These are phyloP conservation scores for Drosophila macrospina DNA, from an alignment of 2,888 invertebrate genomes.

Conservation along the genomic window DNA sequence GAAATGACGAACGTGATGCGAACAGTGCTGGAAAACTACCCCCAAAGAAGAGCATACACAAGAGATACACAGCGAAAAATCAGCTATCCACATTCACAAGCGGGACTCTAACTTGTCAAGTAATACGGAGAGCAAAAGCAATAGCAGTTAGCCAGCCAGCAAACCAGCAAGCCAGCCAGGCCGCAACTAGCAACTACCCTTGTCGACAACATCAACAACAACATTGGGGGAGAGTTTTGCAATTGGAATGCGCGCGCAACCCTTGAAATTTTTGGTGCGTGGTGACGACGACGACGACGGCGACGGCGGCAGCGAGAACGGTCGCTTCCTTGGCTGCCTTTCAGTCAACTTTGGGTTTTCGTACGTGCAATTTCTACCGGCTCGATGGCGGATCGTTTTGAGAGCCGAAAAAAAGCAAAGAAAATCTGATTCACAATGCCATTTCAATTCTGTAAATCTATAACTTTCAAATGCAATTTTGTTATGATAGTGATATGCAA, in stretches of 20 bases:
- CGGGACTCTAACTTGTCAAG: conserved; percentile 23
- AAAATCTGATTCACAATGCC: conserved; percentile 6
- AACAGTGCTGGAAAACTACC: conserved; percentile 48
- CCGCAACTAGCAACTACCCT: conserved; percentile 42
- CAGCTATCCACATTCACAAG: conserved; percentile 46
- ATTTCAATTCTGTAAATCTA: conserved; percentile 1
- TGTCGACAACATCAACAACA: conserved; percentile 30
- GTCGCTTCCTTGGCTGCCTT: conserved; percentile 78
- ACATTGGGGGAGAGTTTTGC: conserved; percentile 75
- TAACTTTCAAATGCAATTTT: not conserved
- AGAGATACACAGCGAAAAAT: conserved; percentile 71
- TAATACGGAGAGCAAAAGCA: not conserved
- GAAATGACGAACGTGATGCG: conserved; percentile 43
- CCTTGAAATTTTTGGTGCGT: conserved; percentile 58
- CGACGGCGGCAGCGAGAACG: conserved; percentile 46
- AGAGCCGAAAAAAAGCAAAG: conserved; percentile 24
- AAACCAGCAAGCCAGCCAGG: too few relatives aligned
- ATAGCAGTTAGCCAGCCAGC: conserved; percentile 1
- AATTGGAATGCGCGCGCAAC: conserved; percentile 77
- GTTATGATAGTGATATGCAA: not conserved
- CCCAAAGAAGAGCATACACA: conserved; percentile 29
- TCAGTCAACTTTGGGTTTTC: conserved; percentile 85
- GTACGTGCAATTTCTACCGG: conserved; percentile 84
- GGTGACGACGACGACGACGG: conserved; percentile 42
- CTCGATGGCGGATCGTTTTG: conserved; percentile 63